Evolutionary conservation across 2,113 vertebrate species (phyloP).

Genomic region (Machaerirhynchus nigripectus): DNA sequence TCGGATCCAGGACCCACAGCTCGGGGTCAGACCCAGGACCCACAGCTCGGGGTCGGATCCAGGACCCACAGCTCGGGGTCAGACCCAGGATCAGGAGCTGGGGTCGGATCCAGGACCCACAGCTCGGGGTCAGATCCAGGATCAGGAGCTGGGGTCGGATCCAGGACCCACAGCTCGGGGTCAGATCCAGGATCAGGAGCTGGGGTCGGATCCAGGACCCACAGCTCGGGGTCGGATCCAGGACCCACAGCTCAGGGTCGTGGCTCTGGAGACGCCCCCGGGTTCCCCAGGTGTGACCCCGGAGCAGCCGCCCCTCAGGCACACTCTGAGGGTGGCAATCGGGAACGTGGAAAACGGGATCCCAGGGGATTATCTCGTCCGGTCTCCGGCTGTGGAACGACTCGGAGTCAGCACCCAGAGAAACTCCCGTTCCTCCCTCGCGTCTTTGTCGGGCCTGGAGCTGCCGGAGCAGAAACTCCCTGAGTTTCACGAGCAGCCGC

Average conservation of each 20-base stretch:
- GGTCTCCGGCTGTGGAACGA: neutral
- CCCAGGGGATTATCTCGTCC: neutral
- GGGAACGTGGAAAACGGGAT: fast-evolving
- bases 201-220: too few species aligned
- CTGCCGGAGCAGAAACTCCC: neutral
- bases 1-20: neutral
- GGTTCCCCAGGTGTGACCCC: neutral
- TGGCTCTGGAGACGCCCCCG: neutral
- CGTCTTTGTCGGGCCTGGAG: neutral
- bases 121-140: too few species aligned
- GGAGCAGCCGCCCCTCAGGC: neutral
- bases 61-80: fast-evolving
- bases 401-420: neutral
- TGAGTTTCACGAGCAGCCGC: fast-evolving
- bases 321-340: fast-evolving
- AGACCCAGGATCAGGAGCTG: too few species aligned
- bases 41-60: neutral
- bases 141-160: too few species aligned
- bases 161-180: neutral
- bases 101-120: neutral
- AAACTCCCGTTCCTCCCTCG: neutral
- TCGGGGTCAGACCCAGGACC: neutral
- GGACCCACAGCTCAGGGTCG: neutral
- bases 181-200: too few species aligned
- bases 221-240: neutral